Percentiles rank a stretch among this genome's conserved stretches.
Conservation (phyloP, 2,888 invertebrate genomes). For the Meiosimyza decipiens region DNA sequence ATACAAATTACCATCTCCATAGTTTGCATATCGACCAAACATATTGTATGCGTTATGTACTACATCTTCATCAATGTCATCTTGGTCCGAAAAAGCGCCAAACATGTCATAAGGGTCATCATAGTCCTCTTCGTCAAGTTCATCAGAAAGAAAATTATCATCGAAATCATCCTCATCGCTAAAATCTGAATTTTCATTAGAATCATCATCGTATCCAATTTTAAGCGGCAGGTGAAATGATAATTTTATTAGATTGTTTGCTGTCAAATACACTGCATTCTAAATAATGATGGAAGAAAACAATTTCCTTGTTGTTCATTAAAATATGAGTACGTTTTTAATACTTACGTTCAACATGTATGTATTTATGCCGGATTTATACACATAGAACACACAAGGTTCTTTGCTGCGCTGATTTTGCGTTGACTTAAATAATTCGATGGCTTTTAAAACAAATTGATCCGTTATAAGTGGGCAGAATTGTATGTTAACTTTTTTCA, state of each 20-base stretch:
- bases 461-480: constrained; percentile 32
- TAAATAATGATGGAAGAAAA: not conserved
- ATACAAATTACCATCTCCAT: constrained; percentile 1
- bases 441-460: constrained; percentile 32
- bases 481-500: constrained; percentile 36
- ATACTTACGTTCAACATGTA: constrained; percentile 13
- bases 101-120: constrained; percentile 33
- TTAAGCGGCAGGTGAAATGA: constrained; percentile 12
- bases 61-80: constrained; percentile 24
- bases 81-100: constrained; percentile 20
- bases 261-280: constrained; percentile 16
- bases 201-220: constrained; percentile 8
- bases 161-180: constrained; percentile 27
- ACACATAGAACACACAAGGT: constrained; percentile 25
- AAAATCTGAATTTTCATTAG: constrained; percentile 7
- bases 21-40: not conserved
- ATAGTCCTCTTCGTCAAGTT: constrained; percentile 28
- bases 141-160: constrained; percentile 24
- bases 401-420: constrained; percentile 11
- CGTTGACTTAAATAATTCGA: constrained; percentile 24
- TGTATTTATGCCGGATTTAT: constrained; percentile 23
- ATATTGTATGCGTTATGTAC: constrained; percentile 12
- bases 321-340: not conserved
- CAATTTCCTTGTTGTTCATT: not conserved
- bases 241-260: constrained; percentile 29